Evolutionary conservation across 2,888 invertebrate species (phyloP), one percentile per base, ranked within the genome.

Genomic region (Eudemis profundana): DNA sequence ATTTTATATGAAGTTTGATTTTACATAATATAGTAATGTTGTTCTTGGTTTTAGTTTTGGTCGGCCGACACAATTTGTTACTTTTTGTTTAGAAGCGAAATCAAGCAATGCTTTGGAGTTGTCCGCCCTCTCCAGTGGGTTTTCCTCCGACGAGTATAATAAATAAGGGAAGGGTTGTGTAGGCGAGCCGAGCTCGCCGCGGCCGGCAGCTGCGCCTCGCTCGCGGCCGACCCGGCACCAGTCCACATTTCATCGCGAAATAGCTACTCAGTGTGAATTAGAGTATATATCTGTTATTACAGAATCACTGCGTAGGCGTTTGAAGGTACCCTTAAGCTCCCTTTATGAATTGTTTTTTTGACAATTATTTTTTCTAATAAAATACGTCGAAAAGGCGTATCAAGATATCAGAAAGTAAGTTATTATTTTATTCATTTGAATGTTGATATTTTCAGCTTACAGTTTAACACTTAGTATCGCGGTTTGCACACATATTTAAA

Each of bases 151-250:
- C 8, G 60, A 51, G 51, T 33, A 33, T 42, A 29, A 61, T 42
- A 47, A 57, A 57, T 47, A 61, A 61, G 15, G 21, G n/a, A 33
- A 42, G 21, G 61, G 10, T 29, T 36, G 40, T 44, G 51, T 51
- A 29, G 61, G 51, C 33, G 51, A 42, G 42, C 40, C 33, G 12
- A 29, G 14, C 14, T 14, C 17, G 36, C 14, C 1, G 40, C 50
- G 29, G 42, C 29, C 61, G 51, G 61, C 44, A 61, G 61, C 44
- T 61, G 61, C 29, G 61, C 17, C 61, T 33, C 50, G 50, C 50
- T 19, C 33, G 33, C 33, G 40, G 50, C 27, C 42, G 19, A 10
- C 19, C 44, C 15, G 51, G 33, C 21, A 8, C 33, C n/a, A 4
- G 19, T 40, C 51, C 29, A 44, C 27, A 61, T 44, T 61, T 51